These are phyloP conservation scores for Brachionus sp. DNA, from an alignment of 1,140 invertebrate species.

Conservation along the genomic window DNA sequence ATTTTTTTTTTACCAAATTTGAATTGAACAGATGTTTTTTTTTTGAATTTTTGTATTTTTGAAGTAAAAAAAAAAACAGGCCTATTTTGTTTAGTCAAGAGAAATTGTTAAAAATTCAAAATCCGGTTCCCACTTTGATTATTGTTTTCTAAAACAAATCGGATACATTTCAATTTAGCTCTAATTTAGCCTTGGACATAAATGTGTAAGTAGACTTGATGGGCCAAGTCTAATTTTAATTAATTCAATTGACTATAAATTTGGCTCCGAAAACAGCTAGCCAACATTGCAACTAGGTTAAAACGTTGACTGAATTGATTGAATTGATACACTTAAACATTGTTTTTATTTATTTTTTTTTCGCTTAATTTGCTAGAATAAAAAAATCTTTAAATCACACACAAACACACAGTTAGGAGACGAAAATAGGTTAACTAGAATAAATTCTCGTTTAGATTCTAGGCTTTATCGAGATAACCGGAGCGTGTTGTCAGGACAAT, in stretches of 20 bases:
- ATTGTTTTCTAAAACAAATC: background rate
- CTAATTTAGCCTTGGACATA: background rate
- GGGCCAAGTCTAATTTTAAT: background rate
- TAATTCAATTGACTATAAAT: background rate
- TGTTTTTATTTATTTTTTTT: background rate
- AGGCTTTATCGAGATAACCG: background rate
- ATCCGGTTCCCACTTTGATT: background rate
- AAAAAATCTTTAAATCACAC: background rate
- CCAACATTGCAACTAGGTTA: background rate
- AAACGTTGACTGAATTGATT: background rate
- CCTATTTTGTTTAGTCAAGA: background rate
- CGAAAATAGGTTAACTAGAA: background rate
- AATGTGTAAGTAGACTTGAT: background rate
- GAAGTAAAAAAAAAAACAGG: too few relatives aligned
- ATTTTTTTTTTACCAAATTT: too few relatives aligned
- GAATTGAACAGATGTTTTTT: too few relatives aligned
- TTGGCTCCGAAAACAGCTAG: background rate
- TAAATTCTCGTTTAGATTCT: background rate
- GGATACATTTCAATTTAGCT: background rate
- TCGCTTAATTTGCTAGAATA: background rate
- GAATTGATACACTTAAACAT: conserved; percentile 12
- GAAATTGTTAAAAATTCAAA: background rate
- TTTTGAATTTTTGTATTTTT: too few relatives aligned
- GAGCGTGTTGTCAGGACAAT: conserved; percentile 32
- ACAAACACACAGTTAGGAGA: background rate